Conservation (phyloP, 2,888 invertebrate genomes). For the Oscheius myriophilus region DNA sequence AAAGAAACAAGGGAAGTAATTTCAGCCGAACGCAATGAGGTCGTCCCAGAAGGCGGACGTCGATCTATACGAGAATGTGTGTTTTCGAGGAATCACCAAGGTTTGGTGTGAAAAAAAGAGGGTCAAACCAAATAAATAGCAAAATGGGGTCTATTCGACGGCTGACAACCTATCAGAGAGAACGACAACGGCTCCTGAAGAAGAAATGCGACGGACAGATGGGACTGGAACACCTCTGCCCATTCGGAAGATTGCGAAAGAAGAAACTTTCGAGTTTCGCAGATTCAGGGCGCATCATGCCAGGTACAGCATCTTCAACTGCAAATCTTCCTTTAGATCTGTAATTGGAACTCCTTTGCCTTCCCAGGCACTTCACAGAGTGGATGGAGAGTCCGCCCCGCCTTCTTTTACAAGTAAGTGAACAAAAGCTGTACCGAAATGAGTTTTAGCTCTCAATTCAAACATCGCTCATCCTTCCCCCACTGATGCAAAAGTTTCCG, state of each 20-base stretch:
- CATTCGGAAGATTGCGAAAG: background rate
- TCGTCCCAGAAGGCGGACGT: conserved; percentile 16
- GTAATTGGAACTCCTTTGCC: conserved; percentile 1
- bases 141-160: conserved; percentile 12
- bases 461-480: background rate
- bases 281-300: conserved; percentile 16
- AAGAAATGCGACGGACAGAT: background rate
- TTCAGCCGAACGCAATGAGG: conserved; percentile 14
- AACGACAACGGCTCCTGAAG: conserved; percentile 14
- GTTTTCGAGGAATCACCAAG: conserved; percentile 1
- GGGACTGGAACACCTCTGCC: background rate
- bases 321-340: background rate
- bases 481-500: background rate
- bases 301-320: background rate
- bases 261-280: conserved; percentile 15
- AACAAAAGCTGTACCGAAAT: background rate
- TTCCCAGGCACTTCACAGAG: conserved; percentile 11
- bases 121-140: background rate
- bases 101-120: background rate
- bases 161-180: background rate
- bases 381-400: conserved; percentile 14
- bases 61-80: conserved; percentile 20
- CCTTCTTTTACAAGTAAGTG: conserved; percentile 8
- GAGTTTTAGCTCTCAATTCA: no score
- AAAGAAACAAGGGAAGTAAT: background rate